A percentile compares a stretch with the other conserved stretches of the same genome.
phyloP scores from a whole-genome alignment of 2,113 vertebrate species.

The Vombatus ursinus region DNA sequence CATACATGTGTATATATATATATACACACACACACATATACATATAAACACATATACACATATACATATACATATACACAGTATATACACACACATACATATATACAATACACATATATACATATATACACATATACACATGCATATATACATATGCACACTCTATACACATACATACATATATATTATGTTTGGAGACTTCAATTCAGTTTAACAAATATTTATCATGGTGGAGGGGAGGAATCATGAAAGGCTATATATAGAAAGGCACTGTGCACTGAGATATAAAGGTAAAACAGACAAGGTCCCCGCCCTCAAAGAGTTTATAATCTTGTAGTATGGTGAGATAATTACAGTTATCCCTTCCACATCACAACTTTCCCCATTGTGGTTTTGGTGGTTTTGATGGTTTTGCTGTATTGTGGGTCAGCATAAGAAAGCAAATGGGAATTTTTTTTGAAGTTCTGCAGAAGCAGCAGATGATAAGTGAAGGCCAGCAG shows the following conservation, averaged over 20 bases:
- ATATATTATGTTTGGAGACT: background rate
- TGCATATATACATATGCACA: too few relatives aligned
- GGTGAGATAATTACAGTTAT: background rate
- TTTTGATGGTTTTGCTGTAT: background rate
- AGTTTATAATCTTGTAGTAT: background rate
- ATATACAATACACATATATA: too few relatives aligned
- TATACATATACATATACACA: too few relatives aligned
- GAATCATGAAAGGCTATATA: background rate
- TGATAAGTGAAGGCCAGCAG: background rate
- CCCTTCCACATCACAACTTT: background rate
- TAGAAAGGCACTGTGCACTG: background rate
- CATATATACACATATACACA: too few relatives aligned
- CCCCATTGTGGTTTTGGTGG: background rate
- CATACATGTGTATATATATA: accelerated
- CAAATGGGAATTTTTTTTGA: background rate
- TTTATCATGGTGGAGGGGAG: background rate
- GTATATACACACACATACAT: too few relatives aligned
- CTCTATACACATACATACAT: too few relatives aligned
- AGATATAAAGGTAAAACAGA: background rate
- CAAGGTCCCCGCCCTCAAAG: background rate
- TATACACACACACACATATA: too few relatives aligned
- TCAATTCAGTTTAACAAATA: background rate
- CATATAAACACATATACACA: too few relatives aligned
- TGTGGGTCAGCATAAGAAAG: background rate
- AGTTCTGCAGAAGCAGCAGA: background rate